Conservation (phyloP, 2,797 vertebrate genomes). For the Podargus strigoides region DNA sequence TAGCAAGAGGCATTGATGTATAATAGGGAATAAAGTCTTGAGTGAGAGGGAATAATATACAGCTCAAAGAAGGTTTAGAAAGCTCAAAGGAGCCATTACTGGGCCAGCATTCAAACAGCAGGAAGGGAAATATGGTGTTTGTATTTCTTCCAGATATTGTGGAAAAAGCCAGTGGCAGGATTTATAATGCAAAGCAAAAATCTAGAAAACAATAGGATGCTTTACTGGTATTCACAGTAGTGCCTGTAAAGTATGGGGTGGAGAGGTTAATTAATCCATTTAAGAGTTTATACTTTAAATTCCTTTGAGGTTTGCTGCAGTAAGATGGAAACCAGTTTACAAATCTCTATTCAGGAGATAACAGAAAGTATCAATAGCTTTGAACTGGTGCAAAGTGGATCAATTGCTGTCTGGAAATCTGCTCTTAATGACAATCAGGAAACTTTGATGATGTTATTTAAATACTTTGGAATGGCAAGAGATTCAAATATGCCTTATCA, state of each 20-base stretch:
- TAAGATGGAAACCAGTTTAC: neutral
- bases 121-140: neutral
- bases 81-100: constrained; percentile 32
- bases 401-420: neutral
- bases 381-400: neutral
- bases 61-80: constrained; percentile 26
- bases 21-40: neutral
- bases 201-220: constrained; percentile 41
- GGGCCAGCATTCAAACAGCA: neutral
- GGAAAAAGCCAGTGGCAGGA: neutral
- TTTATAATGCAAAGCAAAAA: constrained; percentile 28
- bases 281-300: constrained; percentile 19
- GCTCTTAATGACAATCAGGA: neutral
- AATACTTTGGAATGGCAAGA: neutral
- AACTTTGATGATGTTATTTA: neutral
- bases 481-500: neutral
- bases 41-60: neutral
- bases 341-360: neutral
- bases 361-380: neutral
- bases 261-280: constrained; percentile 35
- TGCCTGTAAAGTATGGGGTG: neutral
- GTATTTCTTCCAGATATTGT: neutral
- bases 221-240: constrained; percentile 21
- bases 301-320: neutral
- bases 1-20: neutral